These are phyloP conservation scores for Heliconius congener DNA, from an alignment of 1,140 invertebrate genomes.

Conservation along the genomic window DNA sequence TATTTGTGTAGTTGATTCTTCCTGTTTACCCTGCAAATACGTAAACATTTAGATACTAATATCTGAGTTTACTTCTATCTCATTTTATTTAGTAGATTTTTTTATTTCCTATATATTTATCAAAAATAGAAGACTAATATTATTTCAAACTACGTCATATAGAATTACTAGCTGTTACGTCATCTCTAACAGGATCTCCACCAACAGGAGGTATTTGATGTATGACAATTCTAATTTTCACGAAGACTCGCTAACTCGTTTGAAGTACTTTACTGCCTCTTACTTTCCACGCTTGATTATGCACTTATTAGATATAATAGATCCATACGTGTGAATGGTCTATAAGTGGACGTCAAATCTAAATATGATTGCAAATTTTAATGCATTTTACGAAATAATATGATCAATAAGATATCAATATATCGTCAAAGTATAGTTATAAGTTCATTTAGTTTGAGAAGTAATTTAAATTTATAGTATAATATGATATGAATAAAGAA, in stretches of 20 bases:
- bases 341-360: not conserved
- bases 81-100: not conserved
- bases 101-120: no score
- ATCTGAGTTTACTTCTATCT: no score
- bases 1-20: no score
- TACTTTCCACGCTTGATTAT: conserved; percentile 33
- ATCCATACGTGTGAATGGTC: not conserved
- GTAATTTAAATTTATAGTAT: no score
- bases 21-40: no score
- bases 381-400: no score
- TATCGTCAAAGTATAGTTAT: no score
- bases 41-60: no score
- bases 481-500: no score
- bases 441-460: no score
- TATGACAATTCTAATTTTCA: conserved; percentile 26
- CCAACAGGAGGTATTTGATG: conserved; percentile 1
- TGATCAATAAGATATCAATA: no score
- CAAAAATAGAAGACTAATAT: not conserved
- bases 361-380: not conserved
- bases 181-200: not conserved
- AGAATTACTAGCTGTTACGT: not conserved
- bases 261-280: conserved; percentile 19
- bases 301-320: conserved; percentile 13
- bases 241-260: conserved; percentile 22
- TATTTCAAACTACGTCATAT: not conserved